Conservation (phyloP, 2,113 vertebrate species). For the Cololabis saira region DNA sequence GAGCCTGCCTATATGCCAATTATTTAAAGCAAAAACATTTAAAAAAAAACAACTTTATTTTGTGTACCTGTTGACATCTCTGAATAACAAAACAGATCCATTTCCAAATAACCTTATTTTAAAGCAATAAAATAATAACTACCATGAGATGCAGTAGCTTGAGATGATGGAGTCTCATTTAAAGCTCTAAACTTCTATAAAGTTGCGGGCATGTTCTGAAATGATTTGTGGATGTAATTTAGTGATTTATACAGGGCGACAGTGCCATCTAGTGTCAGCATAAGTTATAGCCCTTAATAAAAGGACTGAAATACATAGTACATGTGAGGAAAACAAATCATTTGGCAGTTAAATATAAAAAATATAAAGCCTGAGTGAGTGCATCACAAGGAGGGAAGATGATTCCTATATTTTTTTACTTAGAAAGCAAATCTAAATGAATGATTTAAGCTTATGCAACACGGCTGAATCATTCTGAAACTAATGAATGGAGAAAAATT, state of each 20-base stretch:
- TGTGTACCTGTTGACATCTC: slow-evolving; percentile 46
- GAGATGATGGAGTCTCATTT: slow-evolving; percentile 7
- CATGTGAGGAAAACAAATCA: slow-evolving; percentile 7
- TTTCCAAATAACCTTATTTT: slow-evolving; percentile 20
- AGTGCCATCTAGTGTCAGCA: slow-evolving; percentile 69
- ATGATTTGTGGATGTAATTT: neutral
- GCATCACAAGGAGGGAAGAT: neutral
- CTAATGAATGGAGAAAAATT: neutral
- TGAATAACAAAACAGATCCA: slow-evolving; percentile 14
- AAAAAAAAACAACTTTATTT: slow-evolving; percentile 20
- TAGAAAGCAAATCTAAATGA: slow-evolving; percentile 10
- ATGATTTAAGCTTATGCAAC: slow-evolving; percentile 5
- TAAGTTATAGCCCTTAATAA: slow-evolving; percentile 11
- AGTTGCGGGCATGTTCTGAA: neutral
- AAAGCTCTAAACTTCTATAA: slow-evolving; percentile 31
- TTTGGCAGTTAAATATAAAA: slow-evolving; percentile 19
- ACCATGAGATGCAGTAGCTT: neutral
- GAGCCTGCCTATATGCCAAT: slow-evolving; percentile 27
- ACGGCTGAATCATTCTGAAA: slow-evolving; percentile 7
- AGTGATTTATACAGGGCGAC: slow-evolving; percentile 27
- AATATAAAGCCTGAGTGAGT: slow-evolving; percentile 9
- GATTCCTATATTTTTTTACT: neutral
- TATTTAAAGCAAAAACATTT: slow-evolving; percentile 19
- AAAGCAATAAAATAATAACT: slow-evolving; percentile 1
- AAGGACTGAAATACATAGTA: neutral